Evolutionary conservation across 2,113 vertebrate species (phyloP).

Genomic region (Agelaius phoeniceus): DNA sequence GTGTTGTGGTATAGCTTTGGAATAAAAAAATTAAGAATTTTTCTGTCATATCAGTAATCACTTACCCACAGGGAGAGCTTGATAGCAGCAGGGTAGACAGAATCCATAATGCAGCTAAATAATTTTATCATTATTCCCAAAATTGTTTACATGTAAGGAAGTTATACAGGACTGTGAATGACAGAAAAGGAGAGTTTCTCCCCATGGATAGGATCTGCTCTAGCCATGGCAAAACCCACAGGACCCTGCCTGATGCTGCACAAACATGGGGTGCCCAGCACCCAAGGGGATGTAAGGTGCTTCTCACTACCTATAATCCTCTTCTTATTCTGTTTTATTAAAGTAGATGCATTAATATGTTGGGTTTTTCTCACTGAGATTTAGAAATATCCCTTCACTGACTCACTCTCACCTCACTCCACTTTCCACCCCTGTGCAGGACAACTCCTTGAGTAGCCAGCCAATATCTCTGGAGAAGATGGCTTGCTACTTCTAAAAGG

Average conservation of each 20-base stretch:
- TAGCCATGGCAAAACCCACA: neutral
- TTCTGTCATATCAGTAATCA: neutral
- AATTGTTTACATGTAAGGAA: neutral
- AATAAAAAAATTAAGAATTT: neutral
- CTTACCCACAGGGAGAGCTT: neutral
- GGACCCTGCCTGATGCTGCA: neutral
- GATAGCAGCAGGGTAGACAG: neutral
- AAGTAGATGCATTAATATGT: neutral
- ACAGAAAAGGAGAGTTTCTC: neutral
- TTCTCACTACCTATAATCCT: neutral
- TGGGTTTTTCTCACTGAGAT: neutral
- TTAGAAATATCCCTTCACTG: neutral
- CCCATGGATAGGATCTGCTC: neutral
- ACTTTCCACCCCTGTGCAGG: neutral
- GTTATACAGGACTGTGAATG: accelerated
- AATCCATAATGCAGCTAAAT: neutral
- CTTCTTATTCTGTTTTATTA: neutral
- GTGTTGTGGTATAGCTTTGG: neutral
- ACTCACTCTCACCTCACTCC: neutral
- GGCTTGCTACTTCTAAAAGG: neutral
- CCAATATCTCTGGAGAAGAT: neutral
- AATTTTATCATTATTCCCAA: neutral
- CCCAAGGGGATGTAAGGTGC: neutral
- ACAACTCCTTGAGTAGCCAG: neutral
- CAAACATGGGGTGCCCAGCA: accelerated